Evolutionary conservation across 2,797 vertebrate genomes (phyloP).

Genomic region (Fistularia commersonii): DNA sequence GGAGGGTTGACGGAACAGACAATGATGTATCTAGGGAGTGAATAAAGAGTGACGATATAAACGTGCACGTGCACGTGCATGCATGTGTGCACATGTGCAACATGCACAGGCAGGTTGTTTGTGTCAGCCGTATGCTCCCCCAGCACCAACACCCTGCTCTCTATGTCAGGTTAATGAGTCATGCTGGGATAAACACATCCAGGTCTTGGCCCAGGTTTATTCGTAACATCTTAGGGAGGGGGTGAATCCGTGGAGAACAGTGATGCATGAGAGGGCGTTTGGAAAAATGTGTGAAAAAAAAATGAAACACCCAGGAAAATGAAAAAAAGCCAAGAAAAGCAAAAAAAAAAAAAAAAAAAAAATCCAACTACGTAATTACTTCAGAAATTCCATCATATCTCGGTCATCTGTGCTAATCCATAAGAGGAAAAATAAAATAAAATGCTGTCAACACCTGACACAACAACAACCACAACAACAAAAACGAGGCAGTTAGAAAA

Average conservation of each 20-base stretch:
- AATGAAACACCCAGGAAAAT: neutral
- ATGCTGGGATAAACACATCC: conserved; percentile 67
- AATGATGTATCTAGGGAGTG: conserved; percentile 59
- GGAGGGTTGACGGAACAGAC: conserved; percentile 53
- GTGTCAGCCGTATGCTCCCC: conserved; percentile 50
- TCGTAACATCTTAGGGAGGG: conserved; percentile 39
- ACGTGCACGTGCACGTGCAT: conserved; percentile 12
- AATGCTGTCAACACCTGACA: conserved; percentile 2
- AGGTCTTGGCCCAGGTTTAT: conserved; percentile 55
- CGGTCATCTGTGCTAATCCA: too few species aligned
- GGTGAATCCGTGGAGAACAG: conserved; percentile 46
- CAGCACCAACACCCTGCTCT: conserved; percentile 52
- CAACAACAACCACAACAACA: neutral
- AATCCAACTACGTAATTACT: neutral
- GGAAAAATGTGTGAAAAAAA: conserved; percentile 7
- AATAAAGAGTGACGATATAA: conserved; percentile 33
- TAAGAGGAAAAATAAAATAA: neutral
- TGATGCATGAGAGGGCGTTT: conserved; percentile 25
- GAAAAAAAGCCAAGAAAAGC: too few species aligned
- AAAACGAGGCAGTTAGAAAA: conserved; percentile 3
- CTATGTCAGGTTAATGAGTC: conserved; percentile 69
- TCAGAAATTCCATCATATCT: too few species aligned
- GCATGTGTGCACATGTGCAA: conserved; percentile 11
- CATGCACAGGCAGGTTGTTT: conserved; percentile 36
- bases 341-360: neutral